A percentile compares a stretch with the other conserved stretches of the same genome.
These are phyloP conservation scores for Andrena chrysosceles DNA, from an alignment of 2,888 invertebrate species.

Conservation along the genomic window DNA sequence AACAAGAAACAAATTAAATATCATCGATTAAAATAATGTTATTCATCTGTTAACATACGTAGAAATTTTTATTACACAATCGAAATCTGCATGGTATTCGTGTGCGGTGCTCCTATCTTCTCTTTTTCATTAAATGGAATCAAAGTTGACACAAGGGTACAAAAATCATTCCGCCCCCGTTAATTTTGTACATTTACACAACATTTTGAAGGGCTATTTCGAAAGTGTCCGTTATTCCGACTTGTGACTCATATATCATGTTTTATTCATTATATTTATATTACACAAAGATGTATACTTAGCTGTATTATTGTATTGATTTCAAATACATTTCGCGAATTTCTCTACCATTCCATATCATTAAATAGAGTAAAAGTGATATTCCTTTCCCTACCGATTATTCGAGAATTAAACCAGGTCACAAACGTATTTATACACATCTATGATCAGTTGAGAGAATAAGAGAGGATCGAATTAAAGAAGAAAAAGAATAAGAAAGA, in stretches of 20 bases:
- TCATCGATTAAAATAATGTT: slow-evolving; percentile 30
- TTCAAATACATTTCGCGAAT: slow-evolving; percentile 78
- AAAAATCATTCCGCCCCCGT: not conserved
- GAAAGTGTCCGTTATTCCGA: slow-evolving; percentile 43
- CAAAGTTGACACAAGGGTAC: slow-evolving; percentile 7
- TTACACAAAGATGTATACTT: slow-evolving; percentile 83
- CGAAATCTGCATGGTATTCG: slow-evolving; percentile 14
- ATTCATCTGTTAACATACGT: slow-evolving; percentile 31
- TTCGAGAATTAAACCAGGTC: slow-evolving; percentile 79
- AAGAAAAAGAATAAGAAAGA: slow-evolving; percentile 24
- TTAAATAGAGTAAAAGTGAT: slow-evolving; percentile 78
- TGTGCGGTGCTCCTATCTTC: slow-evolving; percentile 19
- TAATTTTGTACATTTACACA: slow-evolving; percentile 27
- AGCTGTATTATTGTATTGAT: slow-evolving; percentile 80
- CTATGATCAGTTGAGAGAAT: slow-evolving; percentile 61
- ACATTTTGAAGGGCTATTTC: slow-evolving; percentile 40
- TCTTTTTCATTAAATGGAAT: slow-evolving; percentile 27
- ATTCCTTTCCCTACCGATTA: slow-evolving; percentile 68
- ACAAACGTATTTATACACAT: slow-evolving; percentile 75
- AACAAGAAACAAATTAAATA: slow-evolving; percentile 38
- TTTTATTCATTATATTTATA: slow-evolving; percentile 81
- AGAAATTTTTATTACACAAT: slow-evolving; percentile 22
- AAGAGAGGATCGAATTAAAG: slow-evolving; percentile 21
- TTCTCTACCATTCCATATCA: slow-evolving; percentile 73
- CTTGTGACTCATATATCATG: slow-evolving; percentile 74